Conservation (phyloP, 2,113 vertebrate species). For the Microtus ochrogaster region DNA sequence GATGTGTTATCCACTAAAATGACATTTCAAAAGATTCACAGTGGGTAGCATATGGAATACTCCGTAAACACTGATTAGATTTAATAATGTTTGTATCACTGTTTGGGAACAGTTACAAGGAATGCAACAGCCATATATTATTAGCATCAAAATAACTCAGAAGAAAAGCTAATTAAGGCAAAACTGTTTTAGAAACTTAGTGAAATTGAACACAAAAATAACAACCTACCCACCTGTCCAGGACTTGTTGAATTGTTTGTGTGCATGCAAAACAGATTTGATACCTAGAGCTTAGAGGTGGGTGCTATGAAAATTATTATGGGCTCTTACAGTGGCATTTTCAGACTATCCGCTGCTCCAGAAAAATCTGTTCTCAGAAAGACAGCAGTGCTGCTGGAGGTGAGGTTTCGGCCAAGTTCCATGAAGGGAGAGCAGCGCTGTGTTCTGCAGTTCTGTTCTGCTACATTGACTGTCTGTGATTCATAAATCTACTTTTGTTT, state of each 20-base stretch:
- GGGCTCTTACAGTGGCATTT: slow-evolving; percentile 57
- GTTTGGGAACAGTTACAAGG: slow-evolving; percentile 73
- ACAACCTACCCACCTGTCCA: slow-evolving; percentile 55
- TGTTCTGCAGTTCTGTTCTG: slow-evolving; percentile 12
- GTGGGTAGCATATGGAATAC: slow-evolving; percentile 57
- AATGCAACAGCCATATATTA: slow-evolving; percentile 72
- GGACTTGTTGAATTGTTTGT: slow-evolving; percentile 53
- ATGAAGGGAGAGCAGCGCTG: slow-evolving; percentile 57
- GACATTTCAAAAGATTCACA: slow-evolving; percentile 66
- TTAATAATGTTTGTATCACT: slow-evolving; percentile 80
- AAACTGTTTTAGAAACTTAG: slow-evolving; percentile 66
- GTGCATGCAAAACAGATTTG: slow-evolving; percentile 54
- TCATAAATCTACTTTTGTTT: slow-evolving; percentile 37
- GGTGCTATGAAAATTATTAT: slow-evolving; percentile 64
- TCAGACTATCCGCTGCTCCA: slow-evolving; percentile 32
- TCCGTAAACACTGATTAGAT: slow-evolving; percentile 63
- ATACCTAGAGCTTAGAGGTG: slow-evolving; percentile 44
- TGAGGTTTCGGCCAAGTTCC: slow-evolving; percentile 42
- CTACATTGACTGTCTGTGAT: not conserved
- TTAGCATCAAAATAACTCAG: slow-evolving; percentile 76
- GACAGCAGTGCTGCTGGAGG: not conserved
- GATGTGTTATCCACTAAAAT: slow-evolving; percentile 60
- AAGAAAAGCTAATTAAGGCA: slow-evolving; percentile 73
- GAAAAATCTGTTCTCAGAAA: slow-evolving; percentile 53
- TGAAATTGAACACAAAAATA: slow-evolving; percentile 67